Percentiles rank a stretch among this genome's conserved stretches.
These are phyloP conservation scores for Pachycephus smyrnensis DNA, from an alignment of 2,888 invertebrate species.

Conservation along the genomic window DNA sequence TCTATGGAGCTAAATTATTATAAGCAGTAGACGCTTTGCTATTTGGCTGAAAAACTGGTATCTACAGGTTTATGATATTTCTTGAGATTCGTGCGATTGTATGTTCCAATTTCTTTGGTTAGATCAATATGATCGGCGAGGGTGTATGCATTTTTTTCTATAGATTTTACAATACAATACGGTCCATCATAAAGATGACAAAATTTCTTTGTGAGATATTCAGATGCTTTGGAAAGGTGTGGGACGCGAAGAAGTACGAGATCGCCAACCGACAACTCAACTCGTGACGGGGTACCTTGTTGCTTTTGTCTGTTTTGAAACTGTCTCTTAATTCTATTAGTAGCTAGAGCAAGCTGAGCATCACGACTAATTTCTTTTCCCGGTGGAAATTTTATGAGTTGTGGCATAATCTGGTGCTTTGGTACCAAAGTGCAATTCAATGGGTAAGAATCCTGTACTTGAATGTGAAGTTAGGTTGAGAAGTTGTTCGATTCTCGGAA, in stretches of 20 bases:
- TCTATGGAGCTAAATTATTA: too few relatives aligned
- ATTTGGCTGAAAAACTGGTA: too few relatives aligned
- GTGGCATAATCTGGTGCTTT: conserved; percentile 3
- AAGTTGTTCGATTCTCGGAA: conserved; percentile 20
- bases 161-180: conserved; percentile 4
- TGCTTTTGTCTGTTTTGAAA: conserved; percentile 7
- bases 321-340: background rate
- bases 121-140: background rate
- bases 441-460: conserved; percentile 26
- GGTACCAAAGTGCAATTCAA: conserved; percentile 26
- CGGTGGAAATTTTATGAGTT: conserved; percentile 5
- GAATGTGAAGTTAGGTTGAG: conserved; percentile 22
- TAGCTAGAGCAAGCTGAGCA: background rate
- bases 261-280: conserved; percentile 6
- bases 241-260: conserved; percentile 16
- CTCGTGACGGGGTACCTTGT: background rate
- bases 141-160: conserved; percentile 10
- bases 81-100: too few relatives aligned
- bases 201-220: conserved; percentile 12
- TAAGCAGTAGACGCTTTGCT: too few relatives aligned
- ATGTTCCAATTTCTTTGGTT: too few relatives aligned
- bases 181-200: conserved; percentile 20
- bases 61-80: too few relatives aligned
- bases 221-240: conserved; percentile 6
- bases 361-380: background rate